Evolutionary conservation across 2,797 vertebrate genomes (phyloP).

Genomic region (Myotis daubentonii): DNA sequence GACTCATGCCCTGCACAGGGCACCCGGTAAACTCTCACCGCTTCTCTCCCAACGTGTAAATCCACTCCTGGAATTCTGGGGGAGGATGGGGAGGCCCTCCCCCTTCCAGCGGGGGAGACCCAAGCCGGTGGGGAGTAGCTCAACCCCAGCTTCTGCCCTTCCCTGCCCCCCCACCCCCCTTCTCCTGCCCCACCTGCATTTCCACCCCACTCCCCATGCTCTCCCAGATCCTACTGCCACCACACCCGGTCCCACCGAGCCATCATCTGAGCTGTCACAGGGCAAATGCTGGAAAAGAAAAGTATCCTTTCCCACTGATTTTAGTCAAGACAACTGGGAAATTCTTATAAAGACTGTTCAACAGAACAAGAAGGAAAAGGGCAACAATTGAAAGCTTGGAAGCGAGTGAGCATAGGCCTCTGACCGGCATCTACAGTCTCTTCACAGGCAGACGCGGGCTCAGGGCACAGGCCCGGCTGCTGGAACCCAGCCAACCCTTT

Average conservation of each 20-base stretch:
- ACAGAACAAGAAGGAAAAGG: background rate
- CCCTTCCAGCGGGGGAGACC: background rate
- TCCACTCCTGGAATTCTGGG: background rate
- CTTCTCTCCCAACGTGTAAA: background rate
- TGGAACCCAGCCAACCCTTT: background rate
- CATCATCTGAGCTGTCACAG: background rate
- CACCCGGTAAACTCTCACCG: background rate
- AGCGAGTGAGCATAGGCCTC: background rate
- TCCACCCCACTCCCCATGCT: background rate
- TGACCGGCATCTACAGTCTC: background rate
- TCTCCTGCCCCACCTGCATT: background rate
- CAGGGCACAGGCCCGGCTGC: background rate
- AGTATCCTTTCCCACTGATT: background rate
- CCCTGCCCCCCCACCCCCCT: fast-evolving
- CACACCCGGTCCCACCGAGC: background rate
- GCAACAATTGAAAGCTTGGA: background rate
- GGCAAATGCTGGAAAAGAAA: background rate
- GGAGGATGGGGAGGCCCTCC: background rate
- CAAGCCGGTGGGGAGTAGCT: too few species aligned
- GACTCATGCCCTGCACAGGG: background rate
- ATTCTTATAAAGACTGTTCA: background rate
- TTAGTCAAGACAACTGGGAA: background rate
- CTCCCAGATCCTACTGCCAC: background rate
- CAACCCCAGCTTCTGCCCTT: too few species aligned
- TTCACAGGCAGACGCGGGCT: background rate